Percentiles rank a stretch among this genome's conserved stretches.
These are phyloP conservation scores for Chrysolina oricalcia DNA, from an alignment of 2,888 invertebrate species.

Conservation along the genomic window DNA sequence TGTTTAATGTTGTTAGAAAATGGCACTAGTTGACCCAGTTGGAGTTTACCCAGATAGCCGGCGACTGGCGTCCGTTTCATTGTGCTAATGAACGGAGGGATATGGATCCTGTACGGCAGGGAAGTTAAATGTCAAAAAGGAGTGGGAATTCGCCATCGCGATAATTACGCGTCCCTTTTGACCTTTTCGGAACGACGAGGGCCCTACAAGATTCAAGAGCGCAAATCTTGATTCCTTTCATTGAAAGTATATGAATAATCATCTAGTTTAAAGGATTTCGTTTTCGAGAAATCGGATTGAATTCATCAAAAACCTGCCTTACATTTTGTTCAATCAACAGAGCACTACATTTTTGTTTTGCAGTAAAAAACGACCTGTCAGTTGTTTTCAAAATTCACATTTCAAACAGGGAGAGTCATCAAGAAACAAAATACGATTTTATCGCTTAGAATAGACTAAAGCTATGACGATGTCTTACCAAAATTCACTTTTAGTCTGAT, in stretches of 20 bases:
- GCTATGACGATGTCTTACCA: no score
- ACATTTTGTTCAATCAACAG: no score
- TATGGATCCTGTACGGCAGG: conserved; percentile 6
- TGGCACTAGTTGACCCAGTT: conserved; percentile 52
- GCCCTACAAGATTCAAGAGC: neutral
- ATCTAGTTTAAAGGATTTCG: neutral
- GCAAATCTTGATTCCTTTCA: neutral
- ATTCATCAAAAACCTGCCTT: no score
- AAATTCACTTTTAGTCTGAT: no score
- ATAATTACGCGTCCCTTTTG: conserved; percentile 16
- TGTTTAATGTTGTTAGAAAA: conserved; percentile 54
- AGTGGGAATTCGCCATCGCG: neutral
- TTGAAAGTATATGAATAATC: neutral
- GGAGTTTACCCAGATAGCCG: conserved; percentile 26
- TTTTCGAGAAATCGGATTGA: neutral
- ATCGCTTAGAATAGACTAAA: no score
- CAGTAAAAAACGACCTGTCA: no score
- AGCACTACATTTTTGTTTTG: no score
- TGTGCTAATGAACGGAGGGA: conserved; percentile 44
- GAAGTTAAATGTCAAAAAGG: conserved; percentile 19
- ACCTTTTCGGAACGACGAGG: conserved; percentile 1
- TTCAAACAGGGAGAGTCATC: no score
- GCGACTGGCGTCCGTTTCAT: conserved; percentile 38
- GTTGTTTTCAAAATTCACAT: no score
- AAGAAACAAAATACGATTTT: no score